phyloP scores from a whole-genome alignment of 2,888 invertebrate genomes.

The Bugulina stolonifera region DNA sequence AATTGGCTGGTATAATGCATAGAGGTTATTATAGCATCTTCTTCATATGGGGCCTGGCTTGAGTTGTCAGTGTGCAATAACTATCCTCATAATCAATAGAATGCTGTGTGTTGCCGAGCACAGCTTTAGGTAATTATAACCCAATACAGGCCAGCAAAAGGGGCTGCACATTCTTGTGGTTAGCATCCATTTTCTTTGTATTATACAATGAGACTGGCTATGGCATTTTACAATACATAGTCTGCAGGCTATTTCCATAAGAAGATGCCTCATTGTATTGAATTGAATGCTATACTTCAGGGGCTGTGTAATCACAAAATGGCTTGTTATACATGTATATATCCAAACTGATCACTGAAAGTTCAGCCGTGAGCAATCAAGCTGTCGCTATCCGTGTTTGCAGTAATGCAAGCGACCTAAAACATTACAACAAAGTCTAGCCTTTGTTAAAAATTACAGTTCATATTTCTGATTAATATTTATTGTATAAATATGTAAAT shows the following conservation, averaged over 20 bases:
- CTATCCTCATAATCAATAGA: conserved; percentile 22
- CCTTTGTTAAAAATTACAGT: neutral
- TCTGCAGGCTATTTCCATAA: conserved; percentile 5
- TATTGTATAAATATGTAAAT: neutral
- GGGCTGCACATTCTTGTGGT: conserved; percentile 21
- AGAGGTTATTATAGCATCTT: neutral
- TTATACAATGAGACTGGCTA: conserved; percentile 24
- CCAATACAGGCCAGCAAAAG: conserved; percentile 10
- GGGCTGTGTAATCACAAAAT: neutral
- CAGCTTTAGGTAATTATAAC: conserved; percentile 24
- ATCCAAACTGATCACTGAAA: neutral
- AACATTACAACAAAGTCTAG: too few species aligned
- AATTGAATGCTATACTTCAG: neutral
- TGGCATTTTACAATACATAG: conserved; percentile 13
- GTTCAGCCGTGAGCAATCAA: conserved; percentile 5
- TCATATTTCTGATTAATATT: neutral
- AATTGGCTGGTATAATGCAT: neutral
- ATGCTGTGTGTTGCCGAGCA: neutral
- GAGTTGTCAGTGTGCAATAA: neutral
- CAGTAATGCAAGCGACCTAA: too few species aligned
- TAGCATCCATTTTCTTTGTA: conserved; percentile 26
- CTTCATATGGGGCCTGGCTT: neutral
- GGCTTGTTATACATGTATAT: neutral
- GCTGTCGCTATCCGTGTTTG: too few species aligned
- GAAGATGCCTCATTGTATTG: conserved; percentile 10